These are phyloP conservation scores for Ispidina picta DNA, from an alignment of 2,797 vertebrate genomes.

Conservation along the genomic window DNA sequence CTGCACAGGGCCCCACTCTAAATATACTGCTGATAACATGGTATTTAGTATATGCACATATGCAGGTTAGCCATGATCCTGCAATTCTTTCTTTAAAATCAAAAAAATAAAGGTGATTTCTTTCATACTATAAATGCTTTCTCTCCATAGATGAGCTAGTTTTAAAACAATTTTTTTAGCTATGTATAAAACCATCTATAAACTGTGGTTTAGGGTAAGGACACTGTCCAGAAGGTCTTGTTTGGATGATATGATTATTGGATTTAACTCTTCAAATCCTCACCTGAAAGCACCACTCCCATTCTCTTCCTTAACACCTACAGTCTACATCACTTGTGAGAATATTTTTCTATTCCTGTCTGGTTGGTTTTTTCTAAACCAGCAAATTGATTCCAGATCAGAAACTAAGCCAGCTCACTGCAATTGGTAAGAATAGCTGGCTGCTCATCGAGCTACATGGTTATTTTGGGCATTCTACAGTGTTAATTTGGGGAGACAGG, in stretches of 20 bases:
- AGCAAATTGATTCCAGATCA: background rate
- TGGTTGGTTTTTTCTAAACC: background rate
- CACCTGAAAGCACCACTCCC: background rate
- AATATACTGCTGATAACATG: rapidly evolving
- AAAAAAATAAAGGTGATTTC: rapidly evolving
- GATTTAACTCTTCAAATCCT: background rate
- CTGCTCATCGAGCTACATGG: background rate
- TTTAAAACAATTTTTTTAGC: background rate
- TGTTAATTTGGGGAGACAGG: background rate
- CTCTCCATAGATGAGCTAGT: background rate
- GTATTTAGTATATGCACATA: rapidly evolving
- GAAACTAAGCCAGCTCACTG: background rate
- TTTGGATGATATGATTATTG: background rate
- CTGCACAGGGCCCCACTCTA: rapidly evolving
- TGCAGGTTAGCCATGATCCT: background rate
- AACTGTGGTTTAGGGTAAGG: background rate
- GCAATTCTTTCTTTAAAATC: background rate
- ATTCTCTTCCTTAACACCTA: background rate
- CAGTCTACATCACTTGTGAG: background rate
- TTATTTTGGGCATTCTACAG: background rate
- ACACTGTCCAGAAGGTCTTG: background rate
- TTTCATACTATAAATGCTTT: background rate
- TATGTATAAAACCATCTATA: background rate
- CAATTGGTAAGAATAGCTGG: background rate
- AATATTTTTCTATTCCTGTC: background rate